Percentiles rank a stretch among this genome's conserved stretches.
These are phyloP conservation scores for Pangasius djambal DNA, from an alignment of 2,797 vertebrate genomes.

Conservation along the genomic window DNA sequence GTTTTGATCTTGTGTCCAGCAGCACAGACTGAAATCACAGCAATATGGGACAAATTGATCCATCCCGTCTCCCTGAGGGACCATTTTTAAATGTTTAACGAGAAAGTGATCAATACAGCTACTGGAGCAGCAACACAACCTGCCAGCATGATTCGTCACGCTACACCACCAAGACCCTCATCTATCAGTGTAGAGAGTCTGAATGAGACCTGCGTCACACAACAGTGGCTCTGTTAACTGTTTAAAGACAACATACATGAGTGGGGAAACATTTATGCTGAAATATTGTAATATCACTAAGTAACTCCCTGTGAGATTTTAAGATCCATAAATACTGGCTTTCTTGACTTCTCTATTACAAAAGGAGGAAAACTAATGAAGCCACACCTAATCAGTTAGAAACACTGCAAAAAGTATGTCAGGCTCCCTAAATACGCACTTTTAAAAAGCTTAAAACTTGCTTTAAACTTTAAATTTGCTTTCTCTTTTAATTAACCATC, in stretches of 20 bases:
- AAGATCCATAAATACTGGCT: background rate
- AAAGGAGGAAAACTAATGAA: background rate
- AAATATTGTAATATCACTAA: background rate
- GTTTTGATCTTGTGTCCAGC: background rate
- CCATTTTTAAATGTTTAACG: constrained; percentile 62
- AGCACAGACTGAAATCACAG: constrained; percentile 23
- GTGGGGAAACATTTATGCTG: background rate
- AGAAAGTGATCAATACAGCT: constrained; percentile 59
- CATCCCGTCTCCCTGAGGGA: constrained; percentile 47
- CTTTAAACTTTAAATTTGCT: background rate
- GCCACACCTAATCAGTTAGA: background rate
- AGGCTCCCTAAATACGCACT: background rate
- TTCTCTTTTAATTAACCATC: background rate
- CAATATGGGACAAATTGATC: constrained; percentile 25
- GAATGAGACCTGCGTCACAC: constrained; percentile 30
- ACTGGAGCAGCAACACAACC: constrained; percentile 47
- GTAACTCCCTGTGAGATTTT: background rate
- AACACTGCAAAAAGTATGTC: background rate
- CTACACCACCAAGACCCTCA: constrained; percentile 19
- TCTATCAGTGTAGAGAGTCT: constrained; percentile 35
- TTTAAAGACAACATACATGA: background rate
- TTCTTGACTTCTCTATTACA: background rate
- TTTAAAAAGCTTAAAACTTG: background rate
- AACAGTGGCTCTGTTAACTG: background rate
- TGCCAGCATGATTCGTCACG: constrained; percentile 44